Base-by-base conservation (phyloP, 2,888 invertebrate genomes). In the Flexamia atlantica region DNA sequence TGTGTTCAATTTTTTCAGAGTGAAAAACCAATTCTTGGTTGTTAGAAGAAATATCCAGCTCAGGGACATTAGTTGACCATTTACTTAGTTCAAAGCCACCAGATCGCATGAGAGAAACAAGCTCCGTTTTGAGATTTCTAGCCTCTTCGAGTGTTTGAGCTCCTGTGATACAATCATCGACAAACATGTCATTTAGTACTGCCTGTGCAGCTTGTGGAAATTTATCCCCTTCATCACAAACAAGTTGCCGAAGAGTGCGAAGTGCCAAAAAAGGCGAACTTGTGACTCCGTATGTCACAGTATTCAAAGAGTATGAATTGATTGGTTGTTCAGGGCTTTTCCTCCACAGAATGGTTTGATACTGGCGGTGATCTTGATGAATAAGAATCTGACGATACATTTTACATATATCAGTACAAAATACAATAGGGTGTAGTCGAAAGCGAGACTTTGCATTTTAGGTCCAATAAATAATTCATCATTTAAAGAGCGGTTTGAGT, bases 61-160 rank as follows among this genome's bases (percentile, higher is more conserved):
- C 30, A 14, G 83, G 57, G 0, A 2, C 17, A 40, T 81, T 83
- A 7, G 72, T 53, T 17, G 36, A 23, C 83, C 83, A 85, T 46
- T 85, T 85, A 28, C 81, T 57, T 7, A 85, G 74, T 42, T 85
- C 80, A 30, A 85, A 85, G 0, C 72, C 25, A 3, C 60, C 57
- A 23, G 4, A 20, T 23, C 23, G 20, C 5, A 57, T 20, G 5
- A 57, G 23, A 20, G 14, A 17, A 10, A 68, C 32, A 14, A 68
- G n/a, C 3, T 68, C 5, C 1, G 68, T 30, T n/a, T 68, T 68
- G 2, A 68, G n/a, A 1, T 28, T 17, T 5, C 10, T 4, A 14
- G 36, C 14, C 0, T 30, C 20, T n/a, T 68, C 68, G 4, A 68
- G 9, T 1, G 68, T 30, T 9, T 68, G 14, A 2, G 68, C 10